phyloP scores from a whole-genome alignment of 2,113 vertebrate species.

The Pachycephala philippinensis region DNA sequence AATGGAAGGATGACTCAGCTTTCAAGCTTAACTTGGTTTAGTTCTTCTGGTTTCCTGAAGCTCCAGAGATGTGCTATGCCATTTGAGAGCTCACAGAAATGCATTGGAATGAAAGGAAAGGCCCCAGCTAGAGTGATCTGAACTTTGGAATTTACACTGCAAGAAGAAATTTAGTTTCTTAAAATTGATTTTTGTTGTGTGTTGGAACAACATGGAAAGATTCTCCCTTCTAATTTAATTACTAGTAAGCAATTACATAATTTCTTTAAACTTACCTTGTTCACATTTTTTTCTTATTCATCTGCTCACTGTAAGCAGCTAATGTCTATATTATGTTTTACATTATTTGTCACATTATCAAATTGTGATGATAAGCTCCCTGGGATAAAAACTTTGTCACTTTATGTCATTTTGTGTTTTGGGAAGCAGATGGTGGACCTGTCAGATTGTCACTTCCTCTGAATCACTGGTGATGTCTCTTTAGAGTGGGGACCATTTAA shows the following conservation, averaged over 20 bases:
- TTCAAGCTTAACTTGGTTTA: background rate
- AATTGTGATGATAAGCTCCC: background rate
- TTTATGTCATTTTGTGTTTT: background rate
- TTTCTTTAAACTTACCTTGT: background rate
- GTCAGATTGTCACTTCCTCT: background rate
- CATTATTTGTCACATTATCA: background rate
- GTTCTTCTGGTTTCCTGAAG: background rate
- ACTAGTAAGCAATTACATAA: background rate
- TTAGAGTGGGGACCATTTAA: background rate
- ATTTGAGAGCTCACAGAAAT: background rate
- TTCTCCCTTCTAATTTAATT: background rate
- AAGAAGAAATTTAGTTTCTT: background rate
- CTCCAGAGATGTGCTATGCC: background rate
- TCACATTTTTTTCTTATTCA: background rate
- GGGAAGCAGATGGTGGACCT: background rate
- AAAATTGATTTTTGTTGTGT: background rate
- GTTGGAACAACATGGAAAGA: background rate
- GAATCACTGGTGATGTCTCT: background rate
- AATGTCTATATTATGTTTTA: background rate
- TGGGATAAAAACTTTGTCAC: background rate
- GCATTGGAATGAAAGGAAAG: background rate
- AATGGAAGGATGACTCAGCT: background rate
- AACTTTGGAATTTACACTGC: background rate
- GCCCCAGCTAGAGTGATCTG: background rate
- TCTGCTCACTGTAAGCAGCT: background rate